These are phyloP conservation scores for Thomomys bottae DNA, from an alignment of 2,113 vertebrate species.

Conservation along the genomic window DNA sequence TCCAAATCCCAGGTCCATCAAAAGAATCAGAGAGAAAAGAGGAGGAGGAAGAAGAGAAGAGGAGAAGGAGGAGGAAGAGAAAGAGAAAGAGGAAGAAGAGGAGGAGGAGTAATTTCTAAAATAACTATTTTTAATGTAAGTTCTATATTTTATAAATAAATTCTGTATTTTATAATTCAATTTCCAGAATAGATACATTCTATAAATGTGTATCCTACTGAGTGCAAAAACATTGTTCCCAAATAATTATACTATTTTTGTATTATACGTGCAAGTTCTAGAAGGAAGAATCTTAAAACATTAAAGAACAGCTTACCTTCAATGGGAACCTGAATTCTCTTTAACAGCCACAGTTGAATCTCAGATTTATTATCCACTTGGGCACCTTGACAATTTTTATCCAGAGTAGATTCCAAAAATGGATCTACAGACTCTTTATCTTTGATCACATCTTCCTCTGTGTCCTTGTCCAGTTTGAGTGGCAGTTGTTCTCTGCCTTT, in stretches of 20 bases:
- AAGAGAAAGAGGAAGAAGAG: no score
- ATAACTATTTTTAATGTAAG: not conserved
- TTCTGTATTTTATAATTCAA: not conserved
- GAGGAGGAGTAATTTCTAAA: constrained; percentile 1
- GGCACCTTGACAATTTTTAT: constrained; percentile 80
- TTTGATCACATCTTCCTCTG: constrained; percentile 76
- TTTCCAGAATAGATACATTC: not conserved
- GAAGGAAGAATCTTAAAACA: not conserved
- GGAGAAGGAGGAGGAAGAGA: no score
- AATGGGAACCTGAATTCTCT: constrained; percentile 97
- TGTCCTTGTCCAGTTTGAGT: constrained; percentile 72
- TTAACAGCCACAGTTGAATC: constrained; percentile 92
- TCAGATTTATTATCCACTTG: constrained; percentile 91
- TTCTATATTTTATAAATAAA: not conserved
- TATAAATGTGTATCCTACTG: not conserved
- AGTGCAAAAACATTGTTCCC: not conserved
- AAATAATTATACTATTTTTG: constrained; percentile 5
- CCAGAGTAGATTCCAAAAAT: constrained; percentile 81
- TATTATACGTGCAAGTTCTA: not conserved
- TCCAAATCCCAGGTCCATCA: no score
- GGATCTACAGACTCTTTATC: constrained; percentile 81
- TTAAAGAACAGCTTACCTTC: constrained; percentile 88
- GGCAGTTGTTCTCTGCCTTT: constrained; percentile 75
- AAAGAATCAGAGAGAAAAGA: no score
- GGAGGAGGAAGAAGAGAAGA: no score